Evolutionary conservation across 2,797 vertebrate species (phyloP).

Genomic region (Anabacerthia variegaticeps): DNA sequence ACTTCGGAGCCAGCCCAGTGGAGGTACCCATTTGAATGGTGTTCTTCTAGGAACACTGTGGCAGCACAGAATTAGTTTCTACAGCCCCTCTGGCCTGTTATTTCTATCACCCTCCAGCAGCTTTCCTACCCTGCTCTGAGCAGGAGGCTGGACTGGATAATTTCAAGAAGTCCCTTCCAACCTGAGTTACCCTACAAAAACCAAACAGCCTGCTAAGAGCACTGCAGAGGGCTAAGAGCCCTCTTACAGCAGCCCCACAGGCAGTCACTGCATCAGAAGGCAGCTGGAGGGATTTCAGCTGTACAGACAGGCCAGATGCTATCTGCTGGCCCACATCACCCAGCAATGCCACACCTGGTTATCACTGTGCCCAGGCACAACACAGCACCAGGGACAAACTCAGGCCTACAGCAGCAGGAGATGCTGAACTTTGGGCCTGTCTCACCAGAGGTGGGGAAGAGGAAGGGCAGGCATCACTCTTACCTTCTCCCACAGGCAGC

Average conservation of each 20-base stretch:
- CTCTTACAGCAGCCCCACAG: neutral
- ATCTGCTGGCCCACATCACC: neutral
- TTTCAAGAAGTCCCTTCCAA: neutral
- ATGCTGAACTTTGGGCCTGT: neutral
- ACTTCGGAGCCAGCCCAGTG: rapidly evolving
- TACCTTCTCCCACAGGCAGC: neutral
- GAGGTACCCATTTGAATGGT: neutral
- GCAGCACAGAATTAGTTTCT: neutral
- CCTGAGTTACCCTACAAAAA: neutral
- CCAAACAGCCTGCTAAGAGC: neutral
- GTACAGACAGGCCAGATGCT: neutral
- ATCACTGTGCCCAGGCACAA: neutral
- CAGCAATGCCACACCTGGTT: neutral
- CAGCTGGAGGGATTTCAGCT: neutral
- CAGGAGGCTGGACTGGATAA: neutral
- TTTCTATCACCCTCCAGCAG: neutral
- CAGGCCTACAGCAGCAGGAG: neutral
- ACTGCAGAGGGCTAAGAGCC: neutral
- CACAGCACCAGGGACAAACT: neutral
- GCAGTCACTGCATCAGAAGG: rapidly evolving
- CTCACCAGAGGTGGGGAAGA: neutral
- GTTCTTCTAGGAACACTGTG: neutral
- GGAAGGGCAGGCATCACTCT: neutral
- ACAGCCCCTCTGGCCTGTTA: rapidly evolving
- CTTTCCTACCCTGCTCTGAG: neutral